These are phyloP conservation scores for Notospermus geniculatus DNA, from an alignment of 1,140 invertebrate species.

Conservation along the genomic window DNA sequence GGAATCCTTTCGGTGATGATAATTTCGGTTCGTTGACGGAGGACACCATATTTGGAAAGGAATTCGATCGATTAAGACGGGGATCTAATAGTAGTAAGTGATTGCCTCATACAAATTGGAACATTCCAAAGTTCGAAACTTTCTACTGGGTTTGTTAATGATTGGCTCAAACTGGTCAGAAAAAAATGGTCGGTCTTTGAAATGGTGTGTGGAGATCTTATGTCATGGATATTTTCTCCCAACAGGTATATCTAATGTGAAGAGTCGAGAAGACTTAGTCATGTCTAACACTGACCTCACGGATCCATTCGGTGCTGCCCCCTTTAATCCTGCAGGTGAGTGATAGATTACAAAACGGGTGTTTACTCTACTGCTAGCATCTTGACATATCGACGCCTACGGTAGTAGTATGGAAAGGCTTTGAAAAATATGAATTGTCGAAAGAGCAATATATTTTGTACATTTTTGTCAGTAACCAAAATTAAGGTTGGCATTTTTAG, in stretches of 20 bases:
- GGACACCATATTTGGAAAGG: constrained; percentile 81
- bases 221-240: too few relatives aligned
- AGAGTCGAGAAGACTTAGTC: constrained; percentile 72
- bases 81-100: constrained; percentile 77
- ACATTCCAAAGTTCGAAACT: too few relatives aligned
- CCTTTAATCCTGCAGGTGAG: constrained; percentile 72
- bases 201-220: too few relatives aligned
- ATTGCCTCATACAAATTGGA: too few relatives aligned
- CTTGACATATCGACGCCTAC: background rate
- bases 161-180: too few relatives aligned
- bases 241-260: constrained; percentile 74
- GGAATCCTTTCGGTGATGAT: constrained; percentile 74
- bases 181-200: too few relatives aligned
- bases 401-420: background rate
- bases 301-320: constrained; percentile 78
- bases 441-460: too few relatives aligned
- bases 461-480: too few relatives aligned
- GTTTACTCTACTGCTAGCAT: background rate
- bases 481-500: too few relatives aligned
- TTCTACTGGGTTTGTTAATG: too few relatives aligned
- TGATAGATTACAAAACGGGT: constrained; percentile 12
- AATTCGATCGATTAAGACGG: constrained; percentile 80
- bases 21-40: constrained; percentile 74
- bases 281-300: constrained; percentile 67
- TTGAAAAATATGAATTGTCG: background rate